These are phyloP conservation scores for Eustalomyia histrio DNA, from an alignment of 2,888 invertebrate genomes.

Conservation along the genomic window DNA sequence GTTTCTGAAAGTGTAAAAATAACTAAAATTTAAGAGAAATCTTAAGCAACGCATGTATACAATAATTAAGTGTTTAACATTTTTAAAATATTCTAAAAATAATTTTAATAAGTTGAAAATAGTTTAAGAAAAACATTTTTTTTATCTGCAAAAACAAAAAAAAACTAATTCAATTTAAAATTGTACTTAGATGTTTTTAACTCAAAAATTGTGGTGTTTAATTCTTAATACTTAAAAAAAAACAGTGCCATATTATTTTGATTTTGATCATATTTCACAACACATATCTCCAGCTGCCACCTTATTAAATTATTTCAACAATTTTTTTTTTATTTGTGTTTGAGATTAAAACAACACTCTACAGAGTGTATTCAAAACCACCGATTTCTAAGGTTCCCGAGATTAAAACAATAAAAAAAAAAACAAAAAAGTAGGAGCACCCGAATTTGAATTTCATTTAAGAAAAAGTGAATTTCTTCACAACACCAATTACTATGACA, in stretches of 20 bases:
- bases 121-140: constrained; percentile 18
- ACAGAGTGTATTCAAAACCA: constrained; percentile 19
- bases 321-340: too few relatives aligned
- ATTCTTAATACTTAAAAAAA: constrained; percentile 50
- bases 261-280: not conserved
- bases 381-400: constrained; percentile 35
- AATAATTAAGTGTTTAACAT: constrained; percentile 51
- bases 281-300: constrained; percentile 72
- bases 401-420: constrained; percentile 1
- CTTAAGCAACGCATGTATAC: constrained; percentile 36
- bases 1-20: not conserved
- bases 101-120: constrained; percentile 9
- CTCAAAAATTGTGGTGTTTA: not conserved
- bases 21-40: constrained; percentile 4
- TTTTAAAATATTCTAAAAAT: constrained; percentile 21
- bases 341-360: not conserved
- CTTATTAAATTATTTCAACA: not conserved
- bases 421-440: not conserved
- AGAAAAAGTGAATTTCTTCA: not conserved
- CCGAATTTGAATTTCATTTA: constrained; percentile 8
- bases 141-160: too few relatives aligned
- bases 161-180: not conserved
- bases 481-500: constrained; percentile 43
- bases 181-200: constrained; percentile 18
- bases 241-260: constrained; percentile 53